Conservation (phyloP, 2,797 vertebrate species). For the Passerculus sandwichensis region DNA sequence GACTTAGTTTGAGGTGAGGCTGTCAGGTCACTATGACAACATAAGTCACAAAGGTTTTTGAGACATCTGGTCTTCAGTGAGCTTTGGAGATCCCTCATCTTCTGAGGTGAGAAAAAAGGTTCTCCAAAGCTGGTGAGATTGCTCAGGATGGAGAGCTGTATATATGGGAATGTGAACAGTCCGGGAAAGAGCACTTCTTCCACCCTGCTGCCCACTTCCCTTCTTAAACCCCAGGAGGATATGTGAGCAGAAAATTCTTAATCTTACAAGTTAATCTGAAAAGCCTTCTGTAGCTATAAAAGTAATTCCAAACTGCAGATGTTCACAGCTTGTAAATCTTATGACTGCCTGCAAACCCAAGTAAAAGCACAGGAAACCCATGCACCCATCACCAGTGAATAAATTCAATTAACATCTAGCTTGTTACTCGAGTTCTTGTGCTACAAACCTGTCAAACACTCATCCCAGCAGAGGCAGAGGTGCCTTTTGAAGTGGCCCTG, state of each 20-base stretch:
- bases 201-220: not conserved
- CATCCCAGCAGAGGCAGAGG: not conserved
- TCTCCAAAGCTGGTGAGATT: not conserved
- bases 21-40: not conserved
- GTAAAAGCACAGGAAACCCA: not conserved
- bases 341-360: not conserved
- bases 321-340: constrained; percentile 12
- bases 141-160: not conserved
- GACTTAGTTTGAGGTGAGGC: not conserved
- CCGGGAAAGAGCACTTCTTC: not conserved
- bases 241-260: not conserved
- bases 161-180: not conserved
- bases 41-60: not conserved
- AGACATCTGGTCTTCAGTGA: not conserved
- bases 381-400: not conserved
- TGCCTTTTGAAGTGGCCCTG: not conserved
- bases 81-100: not conserved
- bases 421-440: not conserved
- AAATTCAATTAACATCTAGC: not conserved
- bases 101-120: not conserved
- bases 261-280: constrained; percentile 3
- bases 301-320: not conserved
- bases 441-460: not conserved
- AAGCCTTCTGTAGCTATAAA: not conserved
- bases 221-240: not conserved